phyloP scores from a whole-genome alignment of 1,140 invertebrate genomes.

The Trichoplusia ni region DNA sequence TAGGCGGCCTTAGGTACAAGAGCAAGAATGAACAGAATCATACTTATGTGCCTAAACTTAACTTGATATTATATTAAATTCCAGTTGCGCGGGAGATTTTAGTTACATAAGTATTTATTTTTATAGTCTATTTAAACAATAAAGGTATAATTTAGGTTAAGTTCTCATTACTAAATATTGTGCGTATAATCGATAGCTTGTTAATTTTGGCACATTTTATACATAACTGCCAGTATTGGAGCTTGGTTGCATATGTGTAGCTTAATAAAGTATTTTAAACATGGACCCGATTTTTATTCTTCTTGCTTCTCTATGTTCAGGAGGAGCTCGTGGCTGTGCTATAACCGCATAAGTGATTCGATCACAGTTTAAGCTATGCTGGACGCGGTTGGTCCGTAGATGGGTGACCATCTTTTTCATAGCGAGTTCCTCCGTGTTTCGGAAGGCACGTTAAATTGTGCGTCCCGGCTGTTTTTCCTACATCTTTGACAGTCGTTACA shows the following conservation, averaged over 20 bases:
- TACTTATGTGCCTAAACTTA: constrained; percentile 11
- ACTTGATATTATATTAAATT: constrained; percentile 20
- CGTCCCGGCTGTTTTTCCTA: too few species aligned
- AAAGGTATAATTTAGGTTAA: constrained; percentile 1
- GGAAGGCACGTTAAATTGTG: too few species aligned
- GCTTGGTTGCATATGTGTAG: constrained; percentile 10
- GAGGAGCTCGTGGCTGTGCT: too few species aligned
- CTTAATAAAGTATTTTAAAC: constrained; percentile 31
- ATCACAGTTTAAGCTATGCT: too few species aligned
- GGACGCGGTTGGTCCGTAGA: too few species aligned
- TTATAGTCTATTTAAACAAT: background rate
- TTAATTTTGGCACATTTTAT: constrained; percentile 20
- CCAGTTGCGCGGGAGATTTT: constrained; percentile 16
- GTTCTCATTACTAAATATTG: constrained; percentile 13
- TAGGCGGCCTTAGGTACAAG: too few species aligned
- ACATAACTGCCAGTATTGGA: constrained; percentile 13
- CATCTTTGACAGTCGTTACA: too few species aligned
- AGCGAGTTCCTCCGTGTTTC: too few species aligned
- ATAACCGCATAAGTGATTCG: too few species aligned
- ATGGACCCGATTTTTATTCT: background rate
- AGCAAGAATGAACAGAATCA: too few species aligned
- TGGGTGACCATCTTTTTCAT: too few species aligned
- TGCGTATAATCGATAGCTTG: constrained; percentile 7
- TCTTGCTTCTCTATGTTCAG: background rate
- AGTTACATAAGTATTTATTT: constrained; percentile 23